A percentile compares a stretch with the other conserved stretches of the same genome.
phyloP scores from a whole-genome alignment of 2,888 invertebrate genomes.

The Gastrophysa polygoni region DNA sequence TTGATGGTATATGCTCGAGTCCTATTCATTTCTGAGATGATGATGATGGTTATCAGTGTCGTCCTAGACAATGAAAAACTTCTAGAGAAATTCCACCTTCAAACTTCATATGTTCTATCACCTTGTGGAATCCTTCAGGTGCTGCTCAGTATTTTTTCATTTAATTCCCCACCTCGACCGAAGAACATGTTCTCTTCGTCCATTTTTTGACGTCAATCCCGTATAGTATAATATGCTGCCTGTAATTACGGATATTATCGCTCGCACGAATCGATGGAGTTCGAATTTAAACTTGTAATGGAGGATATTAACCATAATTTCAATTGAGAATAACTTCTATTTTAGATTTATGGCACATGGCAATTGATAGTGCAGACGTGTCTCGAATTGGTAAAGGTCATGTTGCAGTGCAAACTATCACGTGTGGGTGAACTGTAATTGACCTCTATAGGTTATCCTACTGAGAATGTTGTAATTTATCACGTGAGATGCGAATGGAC shows the following conservation, averaged over 20 bases:
- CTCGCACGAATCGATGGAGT: constrained; percentile 29
- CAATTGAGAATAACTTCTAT: constrained; percentile 35
- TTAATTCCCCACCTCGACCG: not conserved
- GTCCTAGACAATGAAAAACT: too few species aligned
- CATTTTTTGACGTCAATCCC: not conserved
- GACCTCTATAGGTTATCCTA: not conserved
- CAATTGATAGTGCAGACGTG: constrained; percentile 37
- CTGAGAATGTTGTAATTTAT: too few species aligned
- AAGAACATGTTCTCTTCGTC: not conserved
- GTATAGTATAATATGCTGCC: constrained; percentile 6
- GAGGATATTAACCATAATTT: constrained; percentile 41
- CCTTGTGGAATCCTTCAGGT: too few species aligned
- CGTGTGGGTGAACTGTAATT: not conserved
- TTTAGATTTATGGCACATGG: constrained; percentile 37
- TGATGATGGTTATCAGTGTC: too few species aligned
- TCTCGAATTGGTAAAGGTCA: constrained; percentile 22
- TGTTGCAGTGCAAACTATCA: not conserved
- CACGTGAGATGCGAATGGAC: too few species aligned
- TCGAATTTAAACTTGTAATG: constrained; percentile 38
- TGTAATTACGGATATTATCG: constrained; percentile 42
- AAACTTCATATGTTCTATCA: too few species aligned
- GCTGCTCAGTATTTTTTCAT: too few species aligned
- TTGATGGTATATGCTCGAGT: too few species aligned
- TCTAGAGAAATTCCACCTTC: too few species aligned
- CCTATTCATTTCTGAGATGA: too few species aligned